phyloP scores from a whole-genome alignment of 2,797 vertebrate genomes.

The Cynopterus sphinx region DNA sequence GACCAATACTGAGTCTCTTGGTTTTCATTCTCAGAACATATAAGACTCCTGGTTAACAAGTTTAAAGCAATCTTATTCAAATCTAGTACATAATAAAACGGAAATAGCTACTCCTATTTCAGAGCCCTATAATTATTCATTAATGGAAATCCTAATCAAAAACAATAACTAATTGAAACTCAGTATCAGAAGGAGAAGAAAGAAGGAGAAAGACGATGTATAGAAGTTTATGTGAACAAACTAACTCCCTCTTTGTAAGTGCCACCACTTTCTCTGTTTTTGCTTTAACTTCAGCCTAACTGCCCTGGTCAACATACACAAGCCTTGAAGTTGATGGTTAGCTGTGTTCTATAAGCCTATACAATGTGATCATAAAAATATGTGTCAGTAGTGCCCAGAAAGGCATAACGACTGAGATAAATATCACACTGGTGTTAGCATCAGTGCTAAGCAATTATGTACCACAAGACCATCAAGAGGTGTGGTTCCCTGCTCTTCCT shows the following conservation, averaged over 20 bases:
- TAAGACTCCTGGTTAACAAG: neutral
- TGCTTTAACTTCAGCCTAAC: neutral
- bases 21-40: slow-evolving; percentile 33
- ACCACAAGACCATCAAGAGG: neutral
- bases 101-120: neutral
- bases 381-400: neutral
- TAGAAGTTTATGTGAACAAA: neutral
- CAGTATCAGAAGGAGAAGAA: neutral
- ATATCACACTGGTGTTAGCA: neutral
- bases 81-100: neutral
- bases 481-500: neutral
- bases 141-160: neutral
- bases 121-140: neutral
- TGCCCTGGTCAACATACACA: neutral
- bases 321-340: neutral
- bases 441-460: neutral
- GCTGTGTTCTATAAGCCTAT: neutral
- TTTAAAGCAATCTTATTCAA: neutral
- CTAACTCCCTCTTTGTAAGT: neutral
- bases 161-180: neutral
- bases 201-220: neutral
- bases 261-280: neutral
- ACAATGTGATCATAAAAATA: neutral
- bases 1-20: neutral
- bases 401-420: neutral